Evolutionary conservation across 2,888 invertebrate species (phyloP).

Genomic region (Conops quadrifasciatus): DNA sequence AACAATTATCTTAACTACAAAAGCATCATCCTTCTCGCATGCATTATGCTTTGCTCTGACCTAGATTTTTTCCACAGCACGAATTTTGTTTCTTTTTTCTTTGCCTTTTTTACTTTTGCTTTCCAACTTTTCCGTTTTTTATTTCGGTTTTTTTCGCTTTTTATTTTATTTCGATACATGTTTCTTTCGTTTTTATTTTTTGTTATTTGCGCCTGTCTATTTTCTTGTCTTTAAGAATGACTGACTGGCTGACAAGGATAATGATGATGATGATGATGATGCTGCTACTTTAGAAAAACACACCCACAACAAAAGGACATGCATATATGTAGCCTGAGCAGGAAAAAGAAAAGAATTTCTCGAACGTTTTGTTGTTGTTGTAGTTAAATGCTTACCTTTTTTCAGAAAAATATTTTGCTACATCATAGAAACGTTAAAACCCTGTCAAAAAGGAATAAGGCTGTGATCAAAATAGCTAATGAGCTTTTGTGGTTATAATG

Average conservation of each 20-base stretch:
- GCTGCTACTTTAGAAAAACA: background rate
- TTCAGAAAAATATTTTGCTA: background rate
- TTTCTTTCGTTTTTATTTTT: background rate
- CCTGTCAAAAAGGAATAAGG: too few species aligned
- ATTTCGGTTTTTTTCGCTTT: too few species aligned
- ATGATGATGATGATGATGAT: too few species aligned
- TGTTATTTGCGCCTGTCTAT: background rate
- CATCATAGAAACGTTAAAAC: background rate
- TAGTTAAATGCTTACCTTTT: too few species aligned
- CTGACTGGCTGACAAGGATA: background rate
- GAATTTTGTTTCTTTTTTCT: background rate
- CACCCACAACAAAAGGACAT: background rate
- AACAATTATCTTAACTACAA: background rate
- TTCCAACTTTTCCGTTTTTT: background rate
- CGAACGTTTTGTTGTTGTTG: too few species aligned
- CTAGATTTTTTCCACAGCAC: background rate
- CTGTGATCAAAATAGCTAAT: background rate
- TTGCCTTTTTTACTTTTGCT: slow-evolving; percentile 9
- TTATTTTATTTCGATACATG: background rate
- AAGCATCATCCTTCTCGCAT: background rate
- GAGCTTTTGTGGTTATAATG: background rate
- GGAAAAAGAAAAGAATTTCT: too few species aligned
- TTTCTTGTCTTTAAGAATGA: background rate
- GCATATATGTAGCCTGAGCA: too few species aligned
- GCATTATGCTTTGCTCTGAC: background rate